These are phyloP conservation scores for Cotesia typhae DNA, from an alignment of 1,140 invertebrate genomes.

Conservation along the genomic window DNA sequence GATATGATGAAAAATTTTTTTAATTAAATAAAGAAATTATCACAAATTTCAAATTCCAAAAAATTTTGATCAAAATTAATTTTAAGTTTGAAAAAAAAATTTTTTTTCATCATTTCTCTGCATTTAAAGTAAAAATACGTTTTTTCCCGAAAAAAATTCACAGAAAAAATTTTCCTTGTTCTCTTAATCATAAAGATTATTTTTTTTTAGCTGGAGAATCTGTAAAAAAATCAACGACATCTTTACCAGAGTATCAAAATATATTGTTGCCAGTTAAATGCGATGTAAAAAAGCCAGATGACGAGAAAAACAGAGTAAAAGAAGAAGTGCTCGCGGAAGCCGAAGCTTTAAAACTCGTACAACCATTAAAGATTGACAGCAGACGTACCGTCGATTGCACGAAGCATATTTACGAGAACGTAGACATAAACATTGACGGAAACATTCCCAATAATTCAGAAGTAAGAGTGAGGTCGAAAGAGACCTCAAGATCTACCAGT, in stretches of 20 bases:
- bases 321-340: background rate
- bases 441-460: slow-evolving; percentile 43
- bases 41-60: too few species aligned
- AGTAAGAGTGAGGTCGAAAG: slow-evolving; percentile 29
- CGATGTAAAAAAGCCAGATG: slow-evolving; percentile 36
- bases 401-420: slow-evolving; percentile 53
- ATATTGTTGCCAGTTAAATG: slow-evolving; percentile 55
- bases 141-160: background rate
- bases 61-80: too few species aligned
- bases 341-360: background rate
- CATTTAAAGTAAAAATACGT: too few species aligned
- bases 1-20: too few species aligned
- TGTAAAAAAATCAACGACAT: slow-evolving; percentile 18
- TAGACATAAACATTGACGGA: slow-evolving; percentile 45
- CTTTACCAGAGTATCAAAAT: slow-evolving; percentile 51
- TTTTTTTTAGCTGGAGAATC: background rate
- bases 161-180: background rate
- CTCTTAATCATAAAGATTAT: background rate
- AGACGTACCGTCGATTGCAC: slow-evolving; percentile 43
- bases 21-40: too few species aligned
- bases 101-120: too few species aligned
- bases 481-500: slow-evolving; percentile 30
- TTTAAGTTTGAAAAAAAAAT: background rate
- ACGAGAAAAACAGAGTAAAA: slow-evolving; percentile 13
- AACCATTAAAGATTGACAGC: slow-evolving; percentile 16